Evolutionary conservation across 2,888 invertebrate species (phyloP), one percentile per base, ranked within the genome.

Genomic region (Tipula confusa): DNA sequence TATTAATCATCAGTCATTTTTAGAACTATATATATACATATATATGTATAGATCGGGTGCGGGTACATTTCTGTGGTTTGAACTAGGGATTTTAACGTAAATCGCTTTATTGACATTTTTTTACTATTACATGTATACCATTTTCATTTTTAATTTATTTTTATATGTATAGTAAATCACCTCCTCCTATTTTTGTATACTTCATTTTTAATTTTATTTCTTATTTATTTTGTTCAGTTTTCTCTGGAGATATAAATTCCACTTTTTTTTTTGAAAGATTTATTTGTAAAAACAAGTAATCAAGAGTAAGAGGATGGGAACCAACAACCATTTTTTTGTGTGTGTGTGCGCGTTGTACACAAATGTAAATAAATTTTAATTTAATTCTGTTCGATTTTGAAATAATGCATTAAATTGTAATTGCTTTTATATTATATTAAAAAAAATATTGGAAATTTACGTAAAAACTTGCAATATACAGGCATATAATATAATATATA

Each of bases 51-150:
- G n/a, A 15, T 64, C 18, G 64, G n/a, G 6, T 7, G n/a, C 18
- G 18, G n/a, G n/a, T 64, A 64, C 13, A 64, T 80, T 80, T 29
- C 29, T 31, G 80, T 80, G 80, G 64, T 64, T 64, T 24, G 24
- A 24, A 64, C 24, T 9, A 64, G 80, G 80, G 80, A 15, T 80
- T 31, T 80, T 80, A 29, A 29, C 80, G 29, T 29, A 80, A 80
- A 80, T 80, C 29, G 80, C 80, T 80, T 29, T 80, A 80, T 80
- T 80, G 80, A 80, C 80, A 80, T 29, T 80, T 80, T 80, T 31
- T 15, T 15, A n/a, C 31, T 29, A 29, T 29, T 7, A 80, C 13
- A 79, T 4, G 5, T 28, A 79, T 29, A 36, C 43, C 43, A 43
- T 43, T 43, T 43, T 43, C 31, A 29, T 80, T 80, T 15, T 31